Base-by-base conservation (phyloP, 2,888 invertebrate genomes). In the Orthonevra nobilis region DNA sequence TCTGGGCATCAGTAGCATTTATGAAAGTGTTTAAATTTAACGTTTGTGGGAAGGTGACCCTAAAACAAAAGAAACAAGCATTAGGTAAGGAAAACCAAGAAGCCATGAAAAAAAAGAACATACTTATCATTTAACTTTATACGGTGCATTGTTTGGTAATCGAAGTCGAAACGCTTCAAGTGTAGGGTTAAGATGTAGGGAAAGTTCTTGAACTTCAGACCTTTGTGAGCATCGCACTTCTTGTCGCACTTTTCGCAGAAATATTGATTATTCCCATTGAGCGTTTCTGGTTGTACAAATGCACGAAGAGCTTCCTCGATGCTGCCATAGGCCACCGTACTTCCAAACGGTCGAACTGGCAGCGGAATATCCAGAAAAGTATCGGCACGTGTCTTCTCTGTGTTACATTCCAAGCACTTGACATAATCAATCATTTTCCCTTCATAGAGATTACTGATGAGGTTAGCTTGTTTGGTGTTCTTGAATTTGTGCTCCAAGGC, bases 151-250 rank as follows among this genome's bases (percentile, higher is more conserved):
- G 94, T 94, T 82, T 91, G 92, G 85, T 95, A 95, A 88, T 97
- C 96, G 86, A 96, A 97, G 89, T 96, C 96, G 86, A 97, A 97
- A 73, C 97, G 91, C 86, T 96, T 97, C 84, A 97, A 90, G 86
- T 96, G 96, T 82, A 97, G 89, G 0, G 96, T 96, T 44, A 97
- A 89, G 74, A 97, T 90, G 87, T 97, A 96, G 0, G 97, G 96
- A 87, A 97, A 95, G 81, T 93, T 93, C 14, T 92, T 92, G 86
- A 97, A 96, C 86, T 95, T 95, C 50, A 97, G 90, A 32, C 97
- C 96, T 89, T 97, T 97, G 86, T 96, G 95, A 10, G 96, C 96
- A 87, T 96, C 93, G 86, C 95, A 95, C 85, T 95, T 95, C 86
- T 94, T 94, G 84, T 94, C 91, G 89, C 97, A 97, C 82, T 92